Base-by-base conservation (phyloP, 2,888 invertebrate species). In the Ormyrus nitidulus region DNA sequence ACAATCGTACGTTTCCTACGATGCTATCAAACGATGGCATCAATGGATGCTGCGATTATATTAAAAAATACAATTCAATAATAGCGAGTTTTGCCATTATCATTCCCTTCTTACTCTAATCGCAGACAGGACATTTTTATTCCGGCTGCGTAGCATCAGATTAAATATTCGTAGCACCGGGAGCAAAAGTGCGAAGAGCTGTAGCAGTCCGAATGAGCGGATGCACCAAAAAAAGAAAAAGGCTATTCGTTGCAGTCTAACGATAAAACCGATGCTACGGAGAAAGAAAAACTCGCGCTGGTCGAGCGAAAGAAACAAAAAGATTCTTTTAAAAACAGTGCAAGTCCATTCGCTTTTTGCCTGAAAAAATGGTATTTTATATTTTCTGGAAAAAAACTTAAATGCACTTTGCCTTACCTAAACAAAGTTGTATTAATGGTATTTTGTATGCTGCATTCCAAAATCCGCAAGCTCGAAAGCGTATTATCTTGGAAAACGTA, bases 131-230 rank as follows among this genome's bases (percentile, higher is more conserved):
- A 59, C 5, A 77, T 77, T 68, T 73, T 73, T 49, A 78, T 78
- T 68, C 62, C 13, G 62, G 19, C 48, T 54, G 34, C 49, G 58
- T 46, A 65, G 51, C 72, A 68, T 69, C 68, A 62, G 73, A 78
- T 68, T 76, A 78, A 78, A 78, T 73, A 73, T 78, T 72, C 65
- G 73, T 34, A 44, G 54, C 13, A 34, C 69, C 7, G 54, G 6
- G 62, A 59, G 51, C 11, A 73, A 78, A 73, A 68, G 54, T 73
- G 68, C 62, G 49, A 73, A 78, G 68, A 72, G 54, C 54, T 56
- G 51, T 46, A 59, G 58, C 64, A 62, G 13, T 61, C 19, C 3
- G 34, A 9, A 9, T 68, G 7, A 11, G 11, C n/a, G 53, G 7
- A 44, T 34, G n/a, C 53, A 34, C 8, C 34, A 4, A 59, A 59